Conservation (phyloP, 2,113 vertebrate genomes). For the Nesogale talazaci region DNA sequence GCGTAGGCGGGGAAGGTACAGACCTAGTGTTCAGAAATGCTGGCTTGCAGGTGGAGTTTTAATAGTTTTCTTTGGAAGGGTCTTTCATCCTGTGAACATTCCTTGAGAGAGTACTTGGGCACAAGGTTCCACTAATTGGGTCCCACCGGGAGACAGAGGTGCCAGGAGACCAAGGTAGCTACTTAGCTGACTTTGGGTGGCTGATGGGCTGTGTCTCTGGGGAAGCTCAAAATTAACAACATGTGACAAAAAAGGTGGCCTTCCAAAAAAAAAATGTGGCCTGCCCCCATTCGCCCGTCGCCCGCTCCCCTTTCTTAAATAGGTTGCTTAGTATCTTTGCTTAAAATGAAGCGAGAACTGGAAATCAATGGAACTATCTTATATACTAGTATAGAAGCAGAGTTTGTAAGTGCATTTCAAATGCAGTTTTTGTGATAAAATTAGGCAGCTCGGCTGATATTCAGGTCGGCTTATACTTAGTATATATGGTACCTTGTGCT, state of each 20-base stretch:
- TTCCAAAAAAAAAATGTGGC: too few relatives aligned
- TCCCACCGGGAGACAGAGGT: rapidly evolving
- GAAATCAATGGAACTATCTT: neutral
- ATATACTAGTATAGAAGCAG: too few relatives aligned
- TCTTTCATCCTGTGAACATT: neutral
- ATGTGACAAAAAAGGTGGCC: neutral
- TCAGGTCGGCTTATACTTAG: too few relatives aligned
- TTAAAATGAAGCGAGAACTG: neutral
- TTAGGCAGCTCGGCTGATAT: too few relatives aligned
- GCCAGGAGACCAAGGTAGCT: neutral
- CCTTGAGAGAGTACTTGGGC: neutral
- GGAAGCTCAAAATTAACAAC: neutral
- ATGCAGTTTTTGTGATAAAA: too few relatives aligned
- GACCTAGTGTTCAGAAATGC: neutral
- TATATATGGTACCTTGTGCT: neutral
- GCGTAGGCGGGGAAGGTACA: neutral
- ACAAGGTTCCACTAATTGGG: neutral
- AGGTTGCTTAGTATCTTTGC: neutral
- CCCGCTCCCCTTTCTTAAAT: neutral
- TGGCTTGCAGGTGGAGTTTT: neutral
- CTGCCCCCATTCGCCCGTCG: too few relatives aligned
- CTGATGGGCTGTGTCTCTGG: neutral
- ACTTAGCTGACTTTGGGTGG: neutral
- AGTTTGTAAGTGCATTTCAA: too few relatives aligned
- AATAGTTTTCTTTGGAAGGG: neutral